phyloP scores from a whole-genome alignment of 2,113 vertebrate species.

The Pithys albifrons region DNA sequence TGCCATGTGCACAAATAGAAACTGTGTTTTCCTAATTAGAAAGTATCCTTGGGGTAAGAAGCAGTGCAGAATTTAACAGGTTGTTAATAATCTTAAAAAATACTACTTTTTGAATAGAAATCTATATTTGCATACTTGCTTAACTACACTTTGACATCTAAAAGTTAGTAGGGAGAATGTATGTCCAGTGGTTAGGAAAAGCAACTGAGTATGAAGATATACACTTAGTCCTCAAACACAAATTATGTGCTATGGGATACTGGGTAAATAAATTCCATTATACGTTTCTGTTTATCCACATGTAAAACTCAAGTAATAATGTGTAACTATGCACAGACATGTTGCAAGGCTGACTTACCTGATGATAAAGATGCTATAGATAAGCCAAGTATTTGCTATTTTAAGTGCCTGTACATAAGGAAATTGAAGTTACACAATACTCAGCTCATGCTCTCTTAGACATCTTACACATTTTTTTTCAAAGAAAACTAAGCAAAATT shows the following conservation, averaged over 20 bases:
- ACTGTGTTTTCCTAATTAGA: not conserved
- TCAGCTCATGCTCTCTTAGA: not conserved
- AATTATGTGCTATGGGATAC: not conserved
- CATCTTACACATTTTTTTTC: not conserved
- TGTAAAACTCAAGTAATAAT: not conserved
- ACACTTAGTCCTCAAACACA: not conserved
- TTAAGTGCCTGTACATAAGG: not conserved
- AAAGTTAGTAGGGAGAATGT: not conserved
- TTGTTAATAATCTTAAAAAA: not conserved
- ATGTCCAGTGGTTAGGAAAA: not conserved
- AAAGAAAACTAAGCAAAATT: not conserved
- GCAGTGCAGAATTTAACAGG: not conserved
- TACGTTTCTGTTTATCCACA: not conserved
- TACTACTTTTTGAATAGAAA: not conserved
- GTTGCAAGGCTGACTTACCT: not conserved
- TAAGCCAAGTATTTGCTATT: constrained; percentile 10
- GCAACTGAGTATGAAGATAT: not conserved
- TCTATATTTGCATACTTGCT: not conserved
- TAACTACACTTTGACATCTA: not conserved
- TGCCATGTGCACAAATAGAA: not conserved
- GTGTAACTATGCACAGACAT: not conserved
- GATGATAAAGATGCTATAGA: not conserved
- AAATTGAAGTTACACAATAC: not conserved
- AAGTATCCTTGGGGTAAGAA: not conserved
- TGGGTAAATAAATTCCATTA: not conserved